These are phyloP conservation scores for Strongylocentrotus purpuratus DNA, from an alignment of 35 echinoderm and acorn worm genomes.

Conservation along the genomic window DNA sequence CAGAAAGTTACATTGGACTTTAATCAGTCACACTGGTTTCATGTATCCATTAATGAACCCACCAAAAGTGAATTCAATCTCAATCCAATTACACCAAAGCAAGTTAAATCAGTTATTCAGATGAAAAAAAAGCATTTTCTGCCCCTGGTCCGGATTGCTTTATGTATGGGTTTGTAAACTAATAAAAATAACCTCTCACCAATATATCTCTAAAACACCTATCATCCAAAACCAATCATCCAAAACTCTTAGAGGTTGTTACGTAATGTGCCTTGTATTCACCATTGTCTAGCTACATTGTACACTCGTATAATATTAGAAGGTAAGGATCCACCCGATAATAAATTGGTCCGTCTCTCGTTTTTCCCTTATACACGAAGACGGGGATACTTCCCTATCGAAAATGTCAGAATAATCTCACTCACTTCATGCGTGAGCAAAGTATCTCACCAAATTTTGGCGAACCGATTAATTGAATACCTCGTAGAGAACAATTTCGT, in stretches of 20 bases:
- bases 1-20: slow-evolving; percentile 11
- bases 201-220: no score
- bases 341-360: no score
- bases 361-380: neutral
- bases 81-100: no score
- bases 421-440: slow-evolving; percentile 48
- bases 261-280: neutral
- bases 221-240: neutral
- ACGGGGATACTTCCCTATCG: neutral
- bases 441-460: slow-evolving; percentile 49
- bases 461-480: slow-evolving; percentile 17
- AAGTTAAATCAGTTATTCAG: no score
- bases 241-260: neutral
- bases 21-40: slow-evolving; percentile 37
- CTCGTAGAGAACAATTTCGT: slow-evolving; percentile 35
- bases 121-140: no score
- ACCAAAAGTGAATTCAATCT: neutral
- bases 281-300: neutral
- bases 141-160: no score
- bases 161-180: no score
- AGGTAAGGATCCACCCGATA: no score
- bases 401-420: slow-evolving; percentile 56
- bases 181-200: no score
- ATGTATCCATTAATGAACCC: neutral
- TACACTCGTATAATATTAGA: no score